Conservation (phyloP, 2,888 invertebrate genomes). For the Aricia artaxerxes region DNA sequence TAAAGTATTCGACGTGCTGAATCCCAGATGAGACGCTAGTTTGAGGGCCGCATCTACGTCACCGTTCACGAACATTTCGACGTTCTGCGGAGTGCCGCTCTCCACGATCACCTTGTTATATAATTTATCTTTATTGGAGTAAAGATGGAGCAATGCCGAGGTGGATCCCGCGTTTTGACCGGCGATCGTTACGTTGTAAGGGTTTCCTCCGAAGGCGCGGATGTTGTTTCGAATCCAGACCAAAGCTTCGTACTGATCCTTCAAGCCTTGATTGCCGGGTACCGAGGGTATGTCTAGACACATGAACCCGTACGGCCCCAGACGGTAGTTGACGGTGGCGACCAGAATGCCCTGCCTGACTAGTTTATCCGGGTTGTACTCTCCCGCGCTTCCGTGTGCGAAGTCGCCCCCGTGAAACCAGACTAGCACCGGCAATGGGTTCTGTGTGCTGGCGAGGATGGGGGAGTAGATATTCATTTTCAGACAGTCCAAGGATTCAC, state of each 20-base stretch:
- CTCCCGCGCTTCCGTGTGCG: constrained; percentile 54
- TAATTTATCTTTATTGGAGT: constrained; percentile 63
- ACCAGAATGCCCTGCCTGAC: constrained; percentile 64
- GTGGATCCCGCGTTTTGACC: constrained; percentile 68
- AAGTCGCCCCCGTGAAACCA: constrained; percentile 72
- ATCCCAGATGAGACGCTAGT: constrained; percentile 60
- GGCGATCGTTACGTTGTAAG: constrained; percentile 66
- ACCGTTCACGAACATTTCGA: constrained; percentile 60
- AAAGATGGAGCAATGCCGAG: constrained; percentile 65
- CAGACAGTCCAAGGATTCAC: constrained; percentile 80
- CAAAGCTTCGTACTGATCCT: constrained; percentile 67
- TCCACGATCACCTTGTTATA: constrained; percentile 65
- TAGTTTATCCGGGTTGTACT: constrained; percentile 56
- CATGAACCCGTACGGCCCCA: constrained; percentile 73
- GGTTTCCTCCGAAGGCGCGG: constrained; percentile 68
- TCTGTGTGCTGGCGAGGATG: constrained; percentile 55
- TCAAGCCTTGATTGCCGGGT: constrained; percentile 71
- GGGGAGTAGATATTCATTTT: constrained; percentile 82
- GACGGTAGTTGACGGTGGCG: constrained; percentile 68
- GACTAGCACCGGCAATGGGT: constrained; percentile 66
- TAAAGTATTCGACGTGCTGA: constrained; percentile 56
- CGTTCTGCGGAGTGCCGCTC: constrained; percentile 67
- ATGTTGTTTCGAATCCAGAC: constrained; percentile 67
- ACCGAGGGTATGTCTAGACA: constrained; percentile 62
- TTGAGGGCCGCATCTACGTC: constrained; percentile 60